Conservation (phyloP, 2,888 invertebrate species). For the Branchinecta sandiegonensis region DNA sequence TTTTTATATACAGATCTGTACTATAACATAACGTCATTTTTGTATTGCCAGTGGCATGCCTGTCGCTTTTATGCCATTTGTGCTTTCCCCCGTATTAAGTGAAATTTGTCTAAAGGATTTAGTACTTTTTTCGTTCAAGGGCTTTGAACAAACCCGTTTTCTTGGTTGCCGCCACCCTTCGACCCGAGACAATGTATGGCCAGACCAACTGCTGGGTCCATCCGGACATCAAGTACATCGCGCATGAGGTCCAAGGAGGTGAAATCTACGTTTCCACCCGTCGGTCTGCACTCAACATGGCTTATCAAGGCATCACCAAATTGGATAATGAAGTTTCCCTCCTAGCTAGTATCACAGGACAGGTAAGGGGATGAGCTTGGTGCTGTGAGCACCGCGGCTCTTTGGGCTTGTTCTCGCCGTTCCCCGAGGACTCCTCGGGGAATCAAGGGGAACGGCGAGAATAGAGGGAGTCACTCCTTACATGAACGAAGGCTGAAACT, state of each 20-base stretch:
- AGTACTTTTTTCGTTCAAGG: slow-evolving; percentile 34
- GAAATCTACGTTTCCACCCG: slow-evolving; percentile 76
- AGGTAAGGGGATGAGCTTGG: slow-evolving; percentile 35
- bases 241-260: slow-evolving; percentile 52
- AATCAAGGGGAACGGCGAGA: no score
- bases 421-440: no score
- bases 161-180: slow-evolving; percentile 89
- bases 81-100: no score
- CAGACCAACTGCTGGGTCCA: slow-evolving; percentile 98
- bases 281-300: slow-evolving; percentile 86
- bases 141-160: slow-evolving; percentile 46
- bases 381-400: no score
- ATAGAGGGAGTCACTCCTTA: no score
- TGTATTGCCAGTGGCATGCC: no score
- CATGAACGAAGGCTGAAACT: no score
- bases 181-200: slow-evolving; percentile 99
- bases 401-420: no score
- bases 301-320: slow-evolving; percentile 77
- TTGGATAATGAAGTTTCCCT: slow-evolving; percentile 61
- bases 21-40: no score
- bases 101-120: no score
- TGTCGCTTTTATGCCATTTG: no score
- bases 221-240: slow-evolving; percentile 86
- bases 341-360: slow-evolving; percentile 52
- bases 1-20: no score